Percentiles rank a stretch among this genome's conserved stretches.
Conservation (phyloP, 2,797 vertebrate species). For the Schizopygopsis pylzovi region DNA sequence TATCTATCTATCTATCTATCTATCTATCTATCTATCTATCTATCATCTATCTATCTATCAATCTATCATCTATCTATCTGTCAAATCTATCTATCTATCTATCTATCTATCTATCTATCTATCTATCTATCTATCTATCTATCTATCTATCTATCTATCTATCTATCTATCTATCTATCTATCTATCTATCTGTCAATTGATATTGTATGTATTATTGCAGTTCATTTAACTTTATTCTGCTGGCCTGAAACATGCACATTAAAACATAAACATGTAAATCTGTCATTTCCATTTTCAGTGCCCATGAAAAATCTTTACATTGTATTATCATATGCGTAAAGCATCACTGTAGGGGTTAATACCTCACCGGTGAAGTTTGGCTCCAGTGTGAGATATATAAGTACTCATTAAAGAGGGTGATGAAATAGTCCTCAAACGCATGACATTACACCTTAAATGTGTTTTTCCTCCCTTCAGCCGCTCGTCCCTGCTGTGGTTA, state of each 20-base stretch:
- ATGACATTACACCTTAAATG: constrained; percentile 46
- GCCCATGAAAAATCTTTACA: not conserved
- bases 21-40: too few relatives aligned
- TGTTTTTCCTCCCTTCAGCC: constrained; percentile 46
- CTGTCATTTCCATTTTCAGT: not conserved
- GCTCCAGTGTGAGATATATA: constrained; percentile 20
- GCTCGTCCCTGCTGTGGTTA: constrained; percentile 58
- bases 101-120: too few relatives aligned
- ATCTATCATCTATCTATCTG: too few relatives aligned
- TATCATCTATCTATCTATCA: not conserved
- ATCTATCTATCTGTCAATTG: not conserved
- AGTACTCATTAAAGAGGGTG: constrained; percentile 42
- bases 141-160: too few relatives aligned
- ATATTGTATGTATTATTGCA: constrained; percentile 23
- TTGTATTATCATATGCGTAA: constrained; percentile 7
- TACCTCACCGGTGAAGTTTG: constrained; percentile 27
- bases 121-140: too few relatives aligned
- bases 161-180: too few relatives aligned
- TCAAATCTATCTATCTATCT: too few relatives aligned
- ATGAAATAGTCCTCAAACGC: constrained; percentile 47
- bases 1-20: too few relatives aligned
- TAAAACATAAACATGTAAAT: not conserved
- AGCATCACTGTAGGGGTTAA: constrained; percentile 1
- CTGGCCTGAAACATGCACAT: constrained; percentile 22
- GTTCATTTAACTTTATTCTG: not conserved